Conservation (phyloP, 2,888 invertebrate genomes). For the Lottia gigantea region DNA sequence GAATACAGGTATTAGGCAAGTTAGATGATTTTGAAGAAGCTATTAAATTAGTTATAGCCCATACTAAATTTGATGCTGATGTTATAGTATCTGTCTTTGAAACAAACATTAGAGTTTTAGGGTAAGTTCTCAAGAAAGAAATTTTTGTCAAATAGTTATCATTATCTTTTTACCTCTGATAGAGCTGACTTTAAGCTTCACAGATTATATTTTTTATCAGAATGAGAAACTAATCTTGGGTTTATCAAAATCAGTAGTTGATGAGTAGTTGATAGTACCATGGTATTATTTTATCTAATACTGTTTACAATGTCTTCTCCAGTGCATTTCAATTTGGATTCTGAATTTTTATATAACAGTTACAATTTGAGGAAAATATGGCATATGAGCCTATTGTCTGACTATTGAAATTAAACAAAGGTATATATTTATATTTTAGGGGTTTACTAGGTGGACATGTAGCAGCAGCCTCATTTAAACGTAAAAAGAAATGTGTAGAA, state of each 20-base stretch:
- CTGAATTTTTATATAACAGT: too few relatives aligned
- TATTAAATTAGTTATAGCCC: slow-evolving; percentile 84
- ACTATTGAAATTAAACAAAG: neutral
- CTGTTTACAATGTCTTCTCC: too few relatives aligned
- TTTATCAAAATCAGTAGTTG: too few relatives aligned
- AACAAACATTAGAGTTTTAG: slow-evolving; percentile 97
- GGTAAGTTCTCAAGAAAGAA: slow-evolving; percentile 74
- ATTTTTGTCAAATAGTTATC: too few relatives aligned
- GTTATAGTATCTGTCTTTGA: slow-evolving; percentile 97
- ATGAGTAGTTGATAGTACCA: too few relatives aligned
- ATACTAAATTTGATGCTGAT: slow-evolving; percentile 93
- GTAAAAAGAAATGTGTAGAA: slow-evolving; percentile 71
- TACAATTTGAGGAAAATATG: too few relatives aligned
- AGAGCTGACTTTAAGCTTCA: too few relatives aligned
- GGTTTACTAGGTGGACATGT: slow-evolving; percentile 94
- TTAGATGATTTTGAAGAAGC: slow-evolving; percentile 94
- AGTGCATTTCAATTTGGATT: too few relatives aligned
- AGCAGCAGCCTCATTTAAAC: slow-evolving; percentile 83
- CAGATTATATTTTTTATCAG: too few relatives aligned
- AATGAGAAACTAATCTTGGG: too few relatives aligned
- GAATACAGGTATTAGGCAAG: slow-evolving; percentile 81
- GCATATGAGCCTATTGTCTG: neutral
- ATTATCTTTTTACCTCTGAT: too few relatives aligned
- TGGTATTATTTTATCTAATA: too few relatives aligned
- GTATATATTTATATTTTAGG: slow-evolving; percentile 69